Base-by-base conservation (phyloP, 2,888 invertebrate species). In the Scelioninae gen. 1 region DNA sequence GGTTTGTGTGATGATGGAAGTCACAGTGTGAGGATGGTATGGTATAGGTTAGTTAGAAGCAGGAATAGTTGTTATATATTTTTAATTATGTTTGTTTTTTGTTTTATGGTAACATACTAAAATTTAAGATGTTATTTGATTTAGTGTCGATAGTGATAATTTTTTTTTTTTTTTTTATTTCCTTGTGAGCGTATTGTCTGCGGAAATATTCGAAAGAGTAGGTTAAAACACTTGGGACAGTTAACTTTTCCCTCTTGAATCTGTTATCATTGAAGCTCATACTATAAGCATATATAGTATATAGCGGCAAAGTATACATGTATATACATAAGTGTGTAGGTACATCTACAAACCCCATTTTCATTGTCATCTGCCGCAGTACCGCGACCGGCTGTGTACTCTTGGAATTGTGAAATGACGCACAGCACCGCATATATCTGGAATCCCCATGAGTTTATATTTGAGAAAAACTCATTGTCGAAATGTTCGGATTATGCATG, bases 341-440 rank as follows among this genome's bases (percentile, higher is more conserved):
- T 16, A 47, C 38, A 11, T 56, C 32, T 62, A 62, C 93, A 93
- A 91, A 94, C 94, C 92, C 93, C 92, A 87, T 93, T 91, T 91
- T 94, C 94, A 90, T 94, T 93, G 88, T 95, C 95, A 87, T 95
- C 95, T 63, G 94, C 94, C 3, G 95, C 95, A 56, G 95, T 95
- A 16, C 96, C 96, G 63, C 96, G 93, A 5, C 96, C 96, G 7
- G 94, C 95, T 79, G 94, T 93, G 89, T 96, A 96, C 89, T 96
- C 96, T 92, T 97, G 97, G 90, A 96, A 97, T 92, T 97, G 97
- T 5, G 97, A 97, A 89, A 97, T 94, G 75, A 97, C 97, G 93
- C 97, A 97, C 76, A 97, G 93, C 92, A 97, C 93, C 84, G 96
- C 95, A 92, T 97, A 97, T 43, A 96, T 93, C 97, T 97, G 93